Conservation (phyloP, 2,888 invertebrate genomes). For the Falcaria lacertinaria region DNA sequence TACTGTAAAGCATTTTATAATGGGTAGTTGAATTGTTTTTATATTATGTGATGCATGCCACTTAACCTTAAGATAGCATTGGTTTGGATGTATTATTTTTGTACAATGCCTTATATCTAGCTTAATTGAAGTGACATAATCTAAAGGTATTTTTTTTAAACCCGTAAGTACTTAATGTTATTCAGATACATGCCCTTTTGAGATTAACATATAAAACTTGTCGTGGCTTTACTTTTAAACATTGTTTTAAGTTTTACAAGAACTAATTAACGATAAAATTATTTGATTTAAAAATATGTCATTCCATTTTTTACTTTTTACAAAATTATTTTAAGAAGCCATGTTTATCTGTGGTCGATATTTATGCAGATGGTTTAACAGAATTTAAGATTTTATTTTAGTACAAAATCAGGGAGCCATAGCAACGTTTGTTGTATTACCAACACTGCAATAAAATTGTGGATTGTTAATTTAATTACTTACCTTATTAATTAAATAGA, state of each 20-base stretch:
- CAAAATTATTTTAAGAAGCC: slow-evolving; percentile 6
- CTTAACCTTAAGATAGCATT: slow-evolving; percentile 21
- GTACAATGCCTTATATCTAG: slow-evolving; percentile 17
- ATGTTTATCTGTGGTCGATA: slow-evolving; percentile 5
- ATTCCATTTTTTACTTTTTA: background rate
- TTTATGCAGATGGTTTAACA: slow-evolving; percentile 7
- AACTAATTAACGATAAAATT: background rate
- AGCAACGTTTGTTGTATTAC: slow-evolving; percentile 49
- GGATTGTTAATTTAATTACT: slow-evolving; percentile 45
- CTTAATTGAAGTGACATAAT: background rate
- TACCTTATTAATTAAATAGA: slow-evolving; percentile 41
- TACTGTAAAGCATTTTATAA: slow-evolving; percentile 27
- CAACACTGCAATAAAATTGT: slow-evolving; percentile 69
- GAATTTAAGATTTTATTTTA: slow-evolving; percentile 33
- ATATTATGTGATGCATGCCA: slow-evolving; percentile 31
- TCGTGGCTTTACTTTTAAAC: too few relatives aligned
- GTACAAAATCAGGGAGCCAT: slow-evolving; percentile 71
- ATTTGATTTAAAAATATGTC: background rate
- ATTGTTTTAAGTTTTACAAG: too few relatives aligned
- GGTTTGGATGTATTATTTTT: slow-evolving; percentile 34
- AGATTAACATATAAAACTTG: background rate
- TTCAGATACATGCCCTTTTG: background rate
- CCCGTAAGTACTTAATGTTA: slow-evolving; percentile 32
- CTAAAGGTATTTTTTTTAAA: background rate
- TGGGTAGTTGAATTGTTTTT: slow-evolving; percentile 20